Evolutionary conservation across 2,888 invertebrate genomes (phyloP).

Genomic region (Drosophila longiperda): DNA sequence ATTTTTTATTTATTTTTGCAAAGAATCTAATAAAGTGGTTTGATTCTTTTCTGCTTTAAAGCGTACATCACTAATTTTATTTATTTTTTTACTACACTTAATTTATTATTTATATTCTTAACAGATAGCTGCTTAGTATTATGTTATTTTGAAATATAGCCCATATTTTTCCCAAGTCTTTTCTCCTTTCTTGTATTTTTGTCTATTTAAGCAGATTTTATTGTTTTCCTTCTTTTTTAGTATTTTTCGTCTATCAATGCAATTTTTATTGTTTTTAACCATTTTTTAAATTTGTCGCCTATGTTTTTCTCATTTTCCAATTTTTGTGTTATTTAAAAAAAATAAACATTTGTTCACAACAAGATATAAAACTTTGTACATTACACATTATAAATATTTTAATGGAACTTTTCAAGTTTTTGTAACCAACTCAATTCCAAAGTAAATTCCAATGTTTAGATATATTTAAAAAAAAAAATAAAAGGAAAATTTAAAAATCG

Average conservation of each 20-base stretch:
- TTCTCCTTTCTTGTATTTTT: too few relatives aligned
- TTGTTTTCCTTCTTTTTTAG: too few relatives aligned
- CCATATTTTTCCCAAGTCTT: not conserved
- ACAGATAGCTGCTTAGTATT: not conserved
- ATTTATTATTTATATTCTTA: not conserved
- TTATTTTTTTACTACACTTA: not conserved
- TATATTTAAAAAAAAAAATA: not conserved
- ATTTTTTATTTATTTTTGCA: not conserved
- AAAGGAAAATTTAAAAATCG: not conserved
- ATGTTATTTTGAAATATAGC: not conserved
- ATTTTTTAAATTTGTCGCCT: too few relatives aligned
- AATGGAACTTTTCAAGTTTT: not conserved
- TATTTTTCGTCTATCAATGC: too few relatives aligned
- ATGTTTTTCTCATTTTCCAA: too few relatives aligned
- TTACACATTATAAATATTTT: not conserved
- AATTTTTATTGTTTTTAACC: too few relatives aligned
- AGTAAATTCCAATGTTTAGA: too few relatives aligned
- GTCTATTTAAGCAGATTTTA: too few relatives aligned
- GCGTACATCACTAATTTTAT: not conserved
- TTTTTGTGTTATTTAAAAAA: not conserved
- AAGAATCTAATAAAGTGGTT: not conserved
- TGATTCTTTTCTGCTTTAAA: not conserved
- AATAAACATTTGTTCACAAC: not conserved
- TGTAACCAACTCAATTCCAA: too few relatives aligned
- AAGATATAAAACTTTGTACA: not conserved